Conservation (phyloP, 2,888 invertebrate genomes). For the Cephus pygmeus region DNA sequence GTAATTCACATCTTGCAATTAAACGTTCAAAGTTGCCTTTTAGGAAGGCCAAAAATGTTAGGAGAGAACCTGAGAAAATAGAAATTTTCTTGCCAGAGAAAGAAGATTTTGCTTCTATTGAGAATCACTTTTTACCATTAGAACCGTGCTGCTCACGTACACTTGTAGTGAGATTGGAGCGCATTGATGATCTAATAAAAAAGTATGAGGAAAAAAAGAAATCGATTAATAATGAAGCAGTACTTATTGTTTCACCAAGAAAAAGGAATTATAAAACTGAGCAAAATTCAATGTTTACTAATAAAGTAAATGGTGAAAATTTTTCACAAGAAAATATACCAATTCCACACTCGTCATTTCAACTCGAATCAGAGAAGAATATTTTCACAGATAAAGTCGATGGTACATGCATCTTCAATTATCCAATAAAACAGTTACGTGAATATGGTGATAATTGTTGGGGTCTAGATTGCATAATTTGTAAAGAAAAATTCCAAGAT, state of each 20-base stretch:
- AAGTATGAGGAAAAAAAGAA: neutral
- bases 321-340: neutral
- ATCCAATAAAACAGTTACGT: neutral
- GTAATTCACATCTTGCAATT: neutral
- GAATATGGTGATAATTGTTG: neutral
- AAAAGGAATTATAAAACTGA: neutral
- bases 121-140: neutral
- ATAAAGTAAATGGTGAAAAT: neutral
- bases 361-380: neutral
- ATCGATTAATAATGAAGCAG: neutral
- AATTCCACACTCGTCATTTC: neutral
- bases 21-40: neutral
- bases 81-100: neutral
- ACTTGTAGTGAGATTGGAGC: neutral
- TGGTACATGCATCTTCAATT: neutral
- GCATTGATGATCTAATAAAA: neutral
- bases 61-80: neutral
- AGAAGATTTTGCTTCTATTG: neutral
- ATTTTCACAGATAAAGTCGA: neutral
- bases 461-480: conserved; percentile 18
- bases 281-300: neutral
- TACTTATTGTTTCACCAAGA: neutral
- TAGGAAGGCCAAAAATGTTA: neutral
- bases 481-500: conserved; percentile 23
- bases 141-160: neutral